Conservation (phyloP, 2,888 invertebrate species). For the Chrysolina oricalcia region DNA sequence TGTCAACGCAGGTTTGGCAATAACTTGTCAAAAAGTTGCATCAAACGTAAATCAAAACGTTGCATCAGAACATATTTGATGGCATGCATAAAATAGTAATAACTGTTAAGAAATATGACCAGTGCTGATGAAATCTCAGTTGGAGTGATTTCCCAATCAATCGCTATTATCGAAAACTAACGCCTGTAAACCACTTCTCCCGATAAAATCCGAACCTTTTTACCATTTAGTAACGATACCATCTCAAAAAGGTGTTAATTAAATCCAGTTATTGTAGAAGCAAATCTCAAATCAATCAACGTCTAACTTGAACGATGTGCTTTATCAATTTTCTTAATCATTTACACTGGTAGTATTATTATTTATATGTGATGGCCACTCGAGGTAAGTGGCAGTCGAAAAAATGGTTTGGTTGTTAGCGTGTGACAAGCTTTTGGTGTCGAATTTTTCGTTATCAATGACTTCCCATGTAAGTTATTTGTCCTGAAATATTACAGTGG, state of each 20-base stretch:
- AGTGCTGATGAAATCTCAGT: not conserved
- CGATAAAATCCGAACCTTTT: slow-evolving; percentile 39
- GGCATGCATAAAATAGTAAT: too few relatives aligned
- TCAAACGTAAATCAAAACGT: too few relatives aligned
- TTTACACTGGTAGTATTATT: slow-evolving; percentile 26
- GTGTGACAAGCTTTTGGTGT: slow-evolving; percentile 13
- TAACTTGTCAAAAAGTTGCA: too few relatives aligned
- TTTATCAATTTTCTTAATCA: slow-evolving; percentile 63
- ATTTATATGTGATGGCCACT: slow-evolving; percentile 14
- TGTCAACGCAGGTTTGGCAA: too few relatives aligned
- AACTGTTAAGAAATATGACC: too few relatives aligned
- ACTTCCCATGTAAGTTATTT: slow-evolving; percentile 1
- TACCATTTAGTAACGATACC: slow-evolving; percentile 54
- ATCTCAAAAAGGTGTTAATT: slow-evolving; percentile 65
- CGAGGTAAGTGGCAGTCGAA: slow-evolving; percentile 14
- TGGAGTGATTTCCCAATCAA: not conserved
- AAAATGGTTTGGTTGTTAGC: slow-evolving; percentile 5
- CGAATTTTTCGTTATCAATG: slow-evolving; percentile 20
- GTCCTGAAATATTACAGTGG: not conserved
- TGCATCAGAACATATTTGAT: too few relatives aligned
- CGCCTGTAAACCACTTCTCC: not conserved
- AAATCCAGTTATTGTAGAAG: slow-evolving; percentile 62
- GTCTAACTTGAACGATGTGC: slow-evolving; percentile 63
- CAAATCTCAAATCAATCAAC: slow-evolving; percentile 65
- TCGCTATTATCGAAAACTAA: slow-evolving; percentile 1